A percentile compares a stretch with the other conserved stretches of the same genome.
Evolutionary conservation across 2,888 invertebrate genomes (phyloP).

Genomic region (Hydroisotoma schaefferi): DNA sequence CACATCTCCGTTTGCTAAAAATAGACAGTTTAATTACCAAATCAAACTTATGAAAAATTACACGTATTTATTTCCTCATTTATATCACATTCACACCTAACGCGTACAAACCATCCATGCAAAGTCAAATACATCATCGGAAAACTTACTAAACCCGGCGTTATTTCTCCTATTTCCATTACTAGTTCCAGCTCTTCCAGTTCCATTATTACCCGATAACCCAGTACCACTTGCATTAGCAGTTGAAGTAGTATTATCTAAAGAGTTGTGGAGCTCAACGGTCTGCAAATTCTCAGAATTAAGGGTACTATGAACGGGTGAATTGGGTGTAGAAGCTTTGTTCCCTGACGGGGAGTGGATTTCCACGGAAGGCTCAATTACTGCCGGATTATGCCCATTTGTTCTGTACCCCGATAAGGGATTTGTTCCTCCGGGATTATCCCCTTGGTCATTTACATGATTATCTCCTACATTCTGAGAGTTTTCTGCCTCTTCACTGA

Average conservation of each 20-base stretch:
- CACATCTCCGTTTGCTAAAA: slow-evolving; percentile 82
- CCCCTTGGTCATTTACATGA: background rate
- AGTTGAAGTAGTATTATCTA: slow-evolving; percentile 14
- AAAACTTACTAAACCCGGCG: slow-evolving; percentile 43
- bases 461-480: slow-evolving; percentile 17
- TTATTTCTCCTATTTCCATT: slow-evolving; percentile 36
- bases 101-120: too few species aligned
- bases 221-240: background rate
- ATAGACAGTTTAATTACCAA: slow-evolving; percentile 3
- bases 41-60: too few species aligned
- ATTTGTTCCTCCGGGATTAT: too few species aligned
- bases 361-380: slow-evolving; percentile 44
- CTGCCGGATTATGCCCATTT: slow-evolving; percentile 29
- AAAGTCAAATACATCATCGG: too few species aligned
- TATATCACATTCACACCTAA: too few species aligned
- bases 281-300: slow-evolving; percentile 35
- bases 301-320: slow-evolving; percentile 11
- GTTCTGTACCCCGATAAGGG: background rate
- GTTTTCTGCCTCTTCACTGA: slow-evolving; percentile 32
- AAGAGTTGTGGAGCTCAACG: slow-evolving; percentile 39
- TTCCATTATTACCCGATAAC: background rate
- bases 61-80: too few species aligned
- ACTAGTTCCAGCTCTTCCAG: slow-evolving; percentile 12
- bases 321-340: slow-evolving; percentile 17
- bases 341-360: slow-evolving; percentile 29